Conservation (phyloP, 2,888 invertebrate species). For the Callinectes sapidus region DNA sequence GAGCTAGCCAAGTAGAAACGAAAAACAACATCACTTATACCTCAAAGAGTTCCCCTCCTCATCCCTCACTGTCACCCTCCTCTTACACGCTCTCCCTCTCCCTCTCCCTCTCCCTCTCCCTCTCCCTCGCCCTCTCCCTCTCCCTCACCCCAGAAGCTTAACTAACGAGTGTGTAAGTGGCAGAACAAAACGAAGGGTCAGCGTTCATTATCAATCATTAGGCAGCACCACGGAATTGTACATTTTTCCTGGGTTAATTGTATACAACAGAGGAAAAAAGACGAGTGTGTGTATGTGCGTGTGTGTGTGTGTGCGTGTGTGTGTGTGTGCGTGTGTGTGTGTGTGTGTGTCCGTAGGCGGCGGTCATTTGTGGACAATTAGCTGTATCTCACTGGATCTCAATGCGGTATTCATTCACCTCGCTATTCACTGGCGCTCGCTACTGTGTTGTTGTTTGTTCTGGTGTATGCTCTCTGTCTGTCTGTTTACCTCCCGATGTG, state of each 20-base stretch:
- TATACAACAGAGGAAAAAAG: not conserved
- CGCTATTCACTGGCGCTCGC: too few relatives aligned
- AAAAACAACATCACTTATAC: too few relatives aligned
- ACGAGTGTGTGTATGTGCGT: slow-evolving; percentile 15
- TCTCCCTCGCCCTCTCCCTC: not conserved
- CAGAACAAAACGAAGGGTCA: not conserved
- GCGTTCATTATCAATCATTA: slow-evolving; percentile 5
- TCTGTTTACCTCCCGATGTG: not conserved
- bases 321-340: slow-evolving; percentile 48
- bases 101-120: too few relatives aligned
- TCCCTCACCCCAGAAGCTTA: not conserved
- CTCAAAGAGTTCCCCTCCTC: too few relatives aligned
- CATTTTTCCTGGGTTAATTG: not conserved
- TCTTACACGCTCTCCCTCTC: too few relatives aligned
- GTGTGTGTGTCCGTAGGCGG: not conserved
- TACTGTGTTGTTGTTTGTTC: not conserved
- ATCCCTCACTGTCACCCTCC: too few relatives aligned
- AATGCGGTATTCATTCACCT: too few relatives aligned
- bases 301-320: slow-evolving; percentile 47
- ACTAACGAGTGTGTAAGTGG: not conserved
- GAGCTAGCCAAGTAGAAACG: too few relatives aligned
- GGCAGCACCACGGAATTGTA: not conserved
- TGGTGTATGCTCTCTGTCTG: not conserved
- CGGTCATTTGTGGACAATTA: not conserved
- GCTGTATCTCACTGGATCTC: too few relatives aligned